phyloP scores from a whole-genome alignment of 1,140 invertebrate species.

The Ladona fulva region DNA sequence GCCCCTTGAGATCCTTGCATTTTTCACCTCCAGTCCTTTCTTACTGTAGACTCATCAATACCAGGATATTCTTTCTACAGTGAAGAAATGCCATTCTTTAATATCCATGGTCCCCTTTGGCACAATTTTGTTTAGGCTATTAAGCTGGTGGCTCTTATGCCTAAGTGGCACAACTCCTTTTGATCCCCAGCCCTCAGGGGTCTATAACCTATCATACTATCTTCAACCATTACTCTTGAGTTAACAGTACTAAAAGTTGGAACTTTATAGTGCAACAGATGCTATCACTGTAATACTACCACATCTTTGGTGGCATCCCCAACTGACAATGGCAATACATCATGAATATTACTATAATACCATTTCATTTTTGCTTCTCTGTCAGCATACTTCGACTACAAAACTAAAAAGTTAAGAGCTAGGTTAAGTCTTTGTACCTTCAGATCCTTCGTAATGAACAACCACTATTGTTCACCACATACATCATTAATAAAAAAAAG shows the following conservation, averaged over 20 bases:
- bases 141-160: background rate
- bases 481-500: too few species aligned
- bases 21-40: background rate
- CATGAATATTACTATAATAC: background rate
- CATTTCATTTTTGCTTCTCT: background rate
- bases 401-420: background rate
- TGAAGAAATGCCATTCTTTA: background rate
- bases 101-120: background rate
- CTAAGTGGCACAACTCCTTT: too few species aligned
- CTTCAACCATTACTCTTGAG: background rate
- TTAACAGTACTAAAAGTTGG: background rate
- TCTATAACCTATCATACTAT: background rate
- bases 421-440: background rate
- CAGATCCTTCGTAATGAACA: background rate
- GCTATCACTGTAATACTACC: background rate
- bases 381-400: background rate
- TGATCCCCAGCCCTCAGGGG: background rate
- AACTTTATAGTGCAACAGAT: background rate
- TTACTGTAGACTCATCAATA: background rate
- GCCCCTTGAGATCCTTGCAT: constrained; percentile 2
- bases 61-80: background rate
- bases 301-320: background rate
- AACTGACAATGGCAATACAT: background rate
- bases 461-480: background rate
- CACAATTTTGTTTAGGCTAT: background rate